A percentile compares a stretch with the other conserved stretches of the same genome.
These are phyloP conservation scores for Ataeniobius toweri DNA, from an alignment of 2,797 vertebrate genomes.

Conservation along the genomic window DNA sequence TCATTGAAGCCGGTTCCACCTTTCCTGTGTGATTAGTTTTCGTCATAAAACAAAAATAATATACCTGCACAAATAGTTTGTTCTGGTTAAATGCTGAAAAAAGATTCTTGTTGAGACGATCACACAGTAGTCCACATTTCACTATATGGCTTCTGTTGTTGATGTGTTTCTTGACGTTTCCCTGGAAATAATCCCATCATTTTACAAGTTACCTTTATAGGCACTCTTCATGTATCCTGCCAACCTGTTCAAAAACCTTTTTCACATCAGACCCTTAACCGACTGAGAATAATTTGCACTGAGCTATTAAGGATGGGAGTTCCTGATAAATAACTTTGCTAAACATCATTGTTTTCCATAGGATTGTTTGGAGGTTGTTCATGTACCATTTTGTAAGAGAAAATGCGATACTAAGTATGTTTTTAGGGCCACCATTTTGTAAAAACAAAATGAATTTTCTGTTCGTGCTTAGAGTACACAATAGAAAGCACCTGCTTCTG, in stretches of 20 bases:
- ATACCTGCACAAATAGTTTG: slow-evolving; percentile 9
- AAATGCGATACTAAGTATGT: neutral
- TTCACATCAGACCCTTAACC: neutral
- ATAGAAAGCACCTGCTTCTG: slow-evolving; percentile 22
- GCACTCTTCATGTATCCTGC: neutral
- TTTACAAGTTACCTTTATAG: neutral
- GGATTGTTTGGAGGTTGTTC: neutral
- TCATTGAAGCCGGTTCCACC: slow-evolving; percentile 11
- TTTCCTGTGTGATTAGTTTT: slow-evolving; percentile 18
- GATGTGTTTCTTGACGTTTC: slow-evolving; percentile 1
- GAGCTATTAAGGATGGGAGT: neutral
- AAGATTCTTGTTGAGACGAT: slow-evolving; percentile 5
- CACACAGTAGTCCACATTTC: slow-evolving; percentile 9
- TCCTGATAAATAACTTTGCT: neutral
- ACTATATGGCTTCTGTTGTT: neutral
- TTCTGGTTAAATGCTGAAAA: neutral
- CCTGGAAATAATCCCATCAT: slow-evolving; percentile 17
- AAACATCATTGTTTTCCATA: neutral
- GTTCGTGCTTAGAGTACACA: neutral
- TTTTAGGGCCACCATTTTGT: neutral
- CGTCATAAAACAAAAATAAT: slow-evolving; percentile 6
- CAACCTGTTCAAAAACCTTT: neutral
- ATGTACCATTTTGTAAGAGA: neutral
- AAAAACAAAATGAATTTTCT: neutral
- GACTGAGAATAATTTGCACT: neutral